Conservation (phyloP, 2,888 invertebrate genomes). For the Drosophila crucigera region DNA sequence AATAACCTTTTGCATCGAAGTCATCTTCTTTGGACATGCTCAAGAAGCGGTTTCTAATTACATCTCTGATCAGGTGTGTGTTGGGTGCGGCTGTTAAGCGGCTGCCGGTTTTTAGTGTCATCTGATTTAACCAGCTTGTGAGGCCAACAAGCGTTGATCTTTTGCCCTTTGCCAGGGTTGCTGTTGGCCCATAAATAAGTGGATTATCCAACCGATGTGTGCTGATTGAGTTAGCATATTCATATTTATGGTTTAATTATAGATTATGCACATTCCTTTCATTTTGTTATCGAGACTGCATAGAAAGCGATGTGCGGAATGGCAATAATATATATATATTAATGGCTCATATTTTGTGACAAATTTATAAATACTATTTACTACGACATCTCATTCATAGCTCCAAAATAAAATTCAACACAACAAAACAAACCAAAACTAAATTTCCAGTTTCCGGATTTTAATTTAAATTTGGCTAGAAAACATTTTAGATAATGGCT, state of each 20-base stretch:
- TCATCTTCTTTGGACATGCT: conserved; percentile 29
- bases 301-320: background rate
- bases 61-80: conserved; percentile 30
- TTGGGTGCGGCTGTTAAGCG: conserved; percentile 15
- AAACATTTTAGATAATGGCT: conserved; percentile 8
- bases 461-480: background rate
- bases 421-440: background rate
- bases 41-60: conserved; percentile 35
- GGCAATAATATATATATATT: background rate
- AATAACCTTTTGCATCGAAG: conserved; percentile 47
- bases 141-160: conserved; percentile 13
- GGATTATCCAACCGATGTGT: background rate
- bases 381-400: conserved; percentile 2
- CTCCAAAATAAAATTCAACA: background rate
- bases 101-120: conserved; percentile 7
- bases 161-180: conserved; percentile 21
- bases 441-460: background rate
- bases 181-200: background rate
- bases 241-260: background rate
- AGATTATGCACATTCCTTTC: background rate
- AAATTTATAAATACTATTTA: background rate
- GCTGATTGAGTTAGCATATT: conserved; percentile 7
- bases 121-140: conserved; percentile 14
- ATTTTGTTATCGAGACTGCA: background rate
- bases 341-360: background rate